Base-by-base conservation (phyloP, 2,113 vertebrate genomes). In the Pipra filicauda region DNA sequence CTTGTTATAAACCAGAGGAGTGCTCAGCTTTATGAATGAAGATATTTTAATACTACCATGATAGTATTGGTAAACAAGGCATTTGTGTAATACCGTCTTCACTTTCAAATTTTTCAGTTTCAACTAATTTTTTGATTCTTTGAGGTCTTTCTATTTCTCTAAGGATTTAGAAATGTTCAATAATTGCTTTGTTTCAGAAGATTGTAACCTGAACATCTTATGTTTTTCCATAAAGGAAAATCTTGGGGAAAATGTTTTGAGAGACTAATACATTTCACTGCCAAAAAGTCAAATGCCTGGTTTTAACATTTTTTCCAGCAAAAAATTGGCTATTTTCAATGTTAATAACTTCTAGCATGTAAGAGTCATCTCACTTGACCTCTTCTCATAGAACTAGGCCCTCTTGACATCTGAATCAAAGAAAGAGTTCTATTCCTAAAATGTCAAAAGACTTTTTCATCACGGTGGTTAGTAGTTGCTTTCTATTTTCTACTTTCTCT, bases 121-220 rank as follows among this genome's bases (percentile, higher is more conserved):
- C 31, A 61, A 43, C 1, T 22, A 55, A 20, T 73, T 85, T 87
- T 75, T 49, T 3, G 41, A 4, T 41, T 65, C 54, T 55, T 93
- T 12, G n/a, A 39, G 9, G 6, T 37, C 3, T 81, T 89, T 54
- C 8, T 85, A 0, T 44, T 80, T 94, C 51, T 49, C 8, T 41
- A 37, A 54, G 3, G 26, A 73, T 65, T 73, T 73, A 27, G 31
- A 86, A 94, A 83, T 44, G 2, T 28, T 28, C 15, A 41, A 26
- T 58, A 69, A 4, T 6, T 78, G 9, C 4, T 64, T 64, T 75
- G 2, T 55, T 78, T 71, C 26, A n/a, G 22, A 39, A 35, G 12
- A 71, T 26, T 2, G 0, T 2, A 52, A 13, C 15, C 1, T 49
- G 23, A 58, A 27, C 0, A 46, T 71, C 87, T 69, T 15, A n/a